Conservation (phyloP, 2,888 invertebrate species). For the Oegoconia quadripuncta region DNA sequence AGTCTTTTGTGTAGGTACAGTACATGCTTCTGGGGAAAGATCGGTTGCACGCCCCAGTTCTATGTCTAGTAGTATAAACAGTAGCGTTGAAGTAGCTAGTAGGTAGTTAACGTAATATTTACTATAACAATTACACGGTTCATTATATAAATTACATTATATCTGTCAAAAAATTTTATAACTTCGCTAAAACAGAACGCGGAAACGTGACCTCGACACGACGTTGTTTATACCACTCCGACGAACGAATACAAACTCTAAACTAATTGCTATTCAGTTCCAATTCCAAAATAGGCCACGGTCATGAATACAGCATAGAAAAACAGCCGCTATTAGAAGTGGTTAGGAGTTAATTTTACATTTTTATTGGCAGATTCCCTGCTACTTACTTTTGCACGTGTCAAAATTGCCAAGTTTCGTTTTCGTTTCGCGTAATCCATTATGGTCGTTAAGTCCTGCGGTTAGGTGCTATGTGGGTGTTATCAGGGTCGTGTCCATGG, state of each 20-base stretch:
- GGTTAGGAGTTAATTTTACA: conserved; percentile 12
- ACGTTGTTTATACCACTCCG: conserved; percentile 20
- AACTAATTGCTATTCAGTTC: not conserved
- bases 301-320: not conserved
- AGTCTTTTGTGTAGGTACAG: no score
- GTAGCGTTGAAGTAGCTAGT: not conserved
- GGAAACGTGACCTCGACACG: conserved; percentile 29
- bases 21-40: no score
- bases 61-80: not conserved
- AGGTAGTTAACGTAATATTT: not conserved
- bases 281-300: not conserved
- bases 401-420: not conserved
- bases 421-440: not conserved
- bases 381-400: conserved; percentile 9
- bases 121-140: not conserved
- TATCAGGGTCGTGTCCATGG: not conserved
- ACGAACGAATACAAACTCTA: not conserved
- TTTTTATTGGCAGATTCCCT: conserved; percentile 13
- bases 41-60: no score
- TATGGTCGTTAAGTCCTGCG: not conserved
- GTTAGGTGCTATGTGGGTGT: not conserved
- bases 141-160: not conserved
- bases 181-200: conserved; percentile 13
- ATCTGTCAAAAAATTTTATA: not conserved
- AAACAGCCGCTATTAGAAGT: conserved; percentile 6